Evolutionary conservation across 1,140 invertebrate species (phyloP), one percentile per base, ranked within the genome.

Genomic region (Coelopa frigida): DNA sequence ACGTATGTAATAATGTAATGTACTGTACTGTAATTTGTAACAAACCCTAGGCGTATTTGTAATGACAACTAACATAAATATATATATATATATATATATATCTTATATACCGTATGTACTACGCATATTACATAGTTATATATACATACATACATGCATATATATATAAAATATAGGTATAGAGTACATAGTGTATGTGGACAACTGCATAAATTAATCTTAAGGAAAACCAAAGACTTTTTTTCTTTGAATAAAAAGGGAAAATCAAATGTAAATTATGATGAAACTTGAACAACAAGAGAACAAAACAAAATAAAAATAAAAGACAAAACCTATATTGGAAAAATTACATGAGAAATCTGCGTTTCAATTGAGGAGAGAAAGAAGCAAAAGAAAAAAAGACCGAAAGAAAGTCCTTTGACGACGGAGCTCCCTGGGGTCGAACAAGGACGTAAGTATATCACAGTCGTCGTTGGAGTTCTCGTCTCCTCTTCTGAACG

Each of bases 141-240:
- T 33, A 24, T 36, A 22, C 40, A 43, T n/a, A 24, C 14, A 29
- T 29, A 44, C 20, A 44, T 22, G 22, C 15, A 24, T 40, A 18
- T 44, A 44, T 44, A 27, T 44, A 44, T n/a, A n/a, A n/a, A n/a
- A n/a, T n/a, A n/a, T n/a, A n/a, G n/a, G n/a, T n/a, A n/a, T n/a
- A n/a, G n/a, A n/a, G n/a, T n/a, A n/a, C n/a, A n/a, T n/a, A n/a
- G n/a, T n/a, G n/a, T n/a, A n/a, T n/a, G n/a, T n/a, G n/a, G n/a
- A n/a, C n/a, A n/a, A n/a, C n/a, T n/a, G n/a, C n/a, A n/a, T n/a
- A 29, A 8, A 29, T 37, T 38, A 38, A 46, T 33, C 38, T 17
- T 46, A 38, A 22, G 36, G 44, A 29, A 46, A 46, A 46, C 44
- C 44, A 46, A 46, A 46, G 44, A 46, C 44, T 46, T 46, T 46